Evolutionary conservation across 2,888 invertebrate genomes (phyloP).

Genomic region (Apotomis capreana): DNA sequence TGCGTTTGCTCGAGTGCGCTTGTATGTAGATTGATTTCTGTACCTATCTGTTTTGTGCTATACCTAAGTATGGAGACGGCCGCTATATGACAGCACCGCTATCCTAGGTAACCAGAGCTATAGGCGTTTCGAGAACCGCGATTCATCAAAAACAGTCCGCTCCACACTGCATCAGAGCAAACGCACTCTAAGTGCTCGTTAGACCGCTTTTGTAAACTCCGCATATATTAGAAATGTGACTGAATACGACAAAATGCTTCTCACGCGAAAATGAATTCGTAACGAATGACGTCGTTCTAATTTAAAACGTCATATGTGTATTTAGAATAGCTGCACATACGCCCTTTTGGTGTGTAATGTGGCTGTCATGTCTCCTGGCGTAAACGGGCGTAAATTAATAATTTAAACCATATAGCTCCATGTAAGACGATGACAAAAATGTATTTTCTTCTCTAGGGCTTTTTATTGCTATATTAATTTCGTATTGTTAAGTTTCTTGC

Average conservation of each 20-base stretch:
- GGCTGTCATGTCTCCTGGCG: slow-evolving; percentile 19
- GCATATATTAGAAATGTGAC: slow-evolving; percentile 28
- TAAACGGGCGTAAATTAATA: slow-evolving; percentile 32
- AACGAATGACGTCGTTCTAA: slow-evolving; percentile 28
- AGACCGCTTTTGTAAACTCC: slow-evolving; percentile 11
- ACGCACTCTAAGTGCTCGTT: slow-evolving; percentile 16
- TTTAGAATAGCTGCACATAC: background rate
- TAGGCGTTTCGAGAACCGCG: too few relatives aligned
- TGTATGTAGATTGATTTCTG: too few relatives aligned
- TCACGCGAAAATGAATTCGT: slow-evolving; percentile 37
- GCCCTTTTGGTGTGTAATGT: background rate
- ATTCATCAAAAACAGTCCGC: too few relatives aligned
- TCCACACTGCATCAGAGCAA: too few relatives aligned
- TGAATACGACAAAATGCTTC: slow-evolving; percentile 32
- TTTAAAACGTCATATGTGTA: background rate
- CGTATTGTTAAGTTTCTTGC: too few relatives aligned
- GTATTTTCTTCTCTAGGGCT: background rate
- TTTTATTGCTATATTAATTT: too few relatives aligned
- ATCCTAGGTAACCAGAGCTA: too few relatives aligned
- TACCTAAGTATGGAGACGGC: too few relatives aligned
- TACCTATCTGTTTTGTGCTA: too few relatives aligned
- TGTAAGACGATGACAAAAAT: slow-evolving; percentile 21
- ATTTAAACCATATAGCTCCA: slow-evolving; percentile 32
- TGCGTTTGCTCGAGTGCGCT: too few relatives aligned
- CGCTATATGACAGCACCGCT: too few relatives aligned